Evolutionary conservation across 1,140 invertebrate genomes (phyloP).

Genomic region (Mylabris phalerata): DNA sequence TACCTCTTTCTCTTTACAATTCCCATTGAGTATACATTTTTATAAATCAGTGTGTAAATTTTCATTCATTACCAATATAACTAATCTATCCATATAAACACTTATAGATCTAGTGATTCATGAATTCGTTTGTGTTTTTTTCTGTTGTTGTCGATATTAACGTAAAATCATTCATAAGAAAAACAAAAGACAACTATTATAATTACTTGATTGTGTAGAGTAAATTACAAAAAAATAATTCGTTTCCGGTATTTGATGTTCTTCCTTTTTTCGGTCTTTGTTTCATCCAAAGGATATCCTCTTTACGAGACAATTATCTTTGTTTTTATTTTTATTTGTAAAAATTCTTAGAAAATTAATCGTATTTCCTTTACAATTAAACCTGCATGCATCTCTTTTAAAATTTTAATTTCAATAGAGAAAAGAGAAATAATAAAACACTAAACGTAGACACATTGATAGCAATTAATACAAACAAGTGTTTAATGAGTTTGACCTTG

Average conservation of each 20-base stretch:
- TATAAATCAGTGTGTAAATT: too few species aligned
- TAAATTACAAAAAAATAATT: neutral
- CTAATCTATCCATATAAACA: too few species aligned
- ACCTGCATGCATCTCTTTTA: neutral
- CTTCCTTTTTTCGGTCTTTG: conserved; percentile 23
- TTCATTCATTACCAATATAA: too few species aligned
- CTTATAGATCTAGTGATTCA: too few species aligned
- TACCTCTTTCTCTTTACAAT: too few species aligned
- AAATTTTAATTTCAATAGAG: neutral
- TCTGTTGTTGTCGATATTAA: neutral
- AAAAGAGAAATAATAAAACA: neutral
- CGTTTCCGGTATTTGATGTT: conserved; percentile 12
- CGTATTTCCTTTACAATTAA: neutral
- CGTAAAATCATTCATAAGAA: neutral
- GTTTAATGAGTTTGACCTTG: too few species aligned
- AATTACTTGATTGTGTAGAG: neutral
- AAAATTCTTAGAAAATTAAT: neutral
- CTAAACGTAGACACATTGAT: neutral
- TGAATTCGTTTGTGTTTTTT: neutral
- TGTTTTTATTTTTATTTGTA: neutral
- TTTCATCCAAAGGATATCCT: conserved; percentile 26
- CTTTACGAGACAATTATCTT: conserved; percentile 28
- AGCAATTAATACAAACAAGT: neutral
- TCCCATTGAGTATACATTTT: too few species aligned
- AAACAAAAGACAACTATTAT: neutral